These are phyloP conservation scores for Tineola bisselliella DNA, from an alignment of 2,888 invertebrate species.

Conservation along the genomic window DNA sequence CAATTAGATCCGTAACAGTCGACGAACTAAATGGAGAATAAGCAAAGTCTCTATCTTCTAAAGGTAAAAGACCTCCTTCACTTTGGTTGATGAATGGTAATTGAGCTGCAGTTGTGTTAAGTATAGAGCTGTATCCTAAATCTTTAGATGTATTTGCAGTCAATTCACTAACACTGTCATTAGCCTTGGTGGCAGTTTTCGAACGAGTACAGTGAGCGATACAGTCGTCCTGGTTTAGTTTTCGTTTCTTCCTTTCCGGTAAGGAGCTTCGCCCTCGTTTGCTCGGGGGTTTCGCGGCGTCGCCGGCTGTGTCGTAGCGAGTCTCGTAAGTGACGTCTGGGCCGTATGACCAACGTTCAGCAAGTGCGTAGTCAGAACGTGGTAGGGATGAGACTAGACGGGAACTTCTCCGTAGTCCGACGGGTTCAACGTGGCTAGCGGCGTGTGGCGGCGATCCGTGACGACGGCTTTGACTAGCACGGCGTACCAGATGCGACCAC, in stretches of 20 bases:
- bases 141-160: conserved; percentile 24
- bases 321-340: conserved; percentile 61
- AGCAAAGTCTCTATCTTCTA: conserved; percentile 62
- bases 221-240: conserved; percentile 46
- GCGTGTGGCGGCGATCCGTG: conserved; percentile 51
- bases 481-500: conserved; percentile 61
- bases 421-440: conserved; percentile 39
- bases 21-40: conserved; percentile 63
- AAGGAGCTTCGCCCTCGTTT: conserved; percentile 49
- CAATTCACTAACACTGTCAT: conserved; percentile 54
- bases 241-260: conserved; percentile 56
- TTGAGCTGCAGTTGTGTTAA: background rate
- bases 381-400: conserved; percentile 60
- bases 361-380: conserved; percentile 64
- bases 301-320: conserved; percentile 44
- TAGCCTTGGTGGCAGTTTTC: conserved; percentile 55
- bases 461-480: conserved; percentile 48
- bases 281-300: conserved; percentile 30
- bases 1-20: conserved; percentile 55
- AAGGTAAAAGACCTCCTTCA: conserved; percentile 54
- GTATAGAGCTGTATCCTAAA: background rate
- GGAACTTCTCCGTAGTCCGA: conserved; percentile 53
- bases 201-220: conserved; percentile 60
- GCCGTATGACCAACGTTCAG: conserved; percentile 69
- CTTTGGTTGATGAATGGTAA: conserved; percentile 16